These are phyloP conservation scores for Papilio aristodemus DNA, from an alignment of 1,140 invertebrate species.

Conservation along the genomic window DNA sequence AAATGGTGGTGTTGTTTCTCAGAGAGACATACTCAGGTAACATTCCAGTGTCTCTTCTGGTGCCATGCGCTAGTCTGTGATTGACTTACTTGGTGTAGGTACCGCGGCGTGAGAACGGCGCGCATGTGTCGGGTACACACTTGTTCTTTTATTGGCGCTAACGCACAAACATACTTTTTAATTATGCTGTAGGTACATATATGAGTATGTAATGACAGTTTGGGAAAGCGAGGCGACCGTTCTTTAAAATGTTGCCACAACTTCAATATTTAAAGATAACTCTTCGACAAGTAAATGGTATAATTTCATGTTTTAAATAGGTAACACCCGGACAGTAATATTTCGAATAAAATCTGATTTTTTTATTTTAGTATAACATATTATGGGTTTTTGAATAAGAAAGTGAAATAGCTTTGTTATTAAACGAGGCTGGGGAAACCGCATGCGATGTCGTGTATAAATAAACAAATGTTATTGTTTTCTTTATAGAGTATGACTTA, in stretches of 20 bases:
- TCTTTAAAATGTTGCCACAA: background rate
- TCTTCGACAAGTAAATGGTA: no score
- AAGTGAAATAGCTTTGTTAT: no score
- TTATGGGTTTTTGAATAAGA: no score
- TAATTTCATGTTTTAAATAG: no score
- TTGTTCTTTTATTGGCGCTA: slow-evolving; percentile 70
- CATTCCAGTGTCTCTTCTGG: background rate
- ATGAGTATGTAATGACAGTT: slow-evolving; percentile 8
- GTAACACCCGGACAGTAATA: no score
- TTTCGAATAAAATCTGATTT: no score
- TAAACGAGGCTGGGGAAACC: no score
- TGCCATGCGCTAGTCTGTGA: slow-evolving; percentile 21
- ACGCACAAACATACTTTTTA: slow-evolving; percentile 66
- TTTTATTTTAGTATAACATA: no score
- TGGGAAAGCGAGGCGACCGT: slow-evolving; percentile 26
- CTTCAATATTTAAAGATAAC: background rate
- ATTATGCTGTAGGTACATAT: slow-evolving; percentile 52
- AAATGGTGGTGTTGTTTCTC: background rate
- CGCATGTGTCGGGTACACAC: slow-evolving; percentile 70
- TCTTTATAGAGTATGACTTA: no score
- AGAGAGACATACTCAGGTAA: slow-evolving; percentile 27
- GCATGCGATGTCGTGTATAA: no score
- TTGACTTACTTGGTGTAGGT: slow-evolving; percentile 45
- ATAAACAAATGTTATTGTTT: no score
- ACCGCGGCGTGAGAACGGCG: slow-evolving; percentile 65